Base-by-base conservation (phyloP, 2,113 vertebrate species). In the Cephalopholis sonnerati region DNA sequence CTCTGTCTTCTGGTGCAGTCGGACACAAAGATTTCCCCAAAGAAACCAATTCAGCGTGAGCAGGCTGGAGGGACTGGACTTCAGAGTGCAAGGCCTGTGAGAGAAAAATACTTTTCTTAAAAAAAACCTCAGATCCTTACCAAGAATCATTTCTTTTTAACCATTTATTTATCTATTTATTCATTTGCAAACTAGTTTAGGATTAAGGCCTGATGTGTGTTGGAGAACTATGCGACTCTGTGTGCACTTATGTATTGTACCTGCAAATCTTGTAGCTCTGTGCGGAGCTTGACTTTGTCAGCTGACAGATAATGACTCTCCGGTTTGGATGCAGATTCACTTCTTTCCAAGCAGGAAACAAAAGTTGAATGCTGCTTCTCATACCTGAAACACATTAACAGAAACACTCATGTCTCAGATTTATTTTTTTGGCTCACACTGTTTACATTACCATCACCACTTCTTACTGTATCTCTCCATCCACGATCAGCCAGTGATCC, bases 301-400 rank as follows among this genome's bases (percentile, higher is more conserved):
- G 96, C 94, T 79, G 97, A 93, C 74, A 97, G 91, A 29, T 84
- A 92, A 5, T 77, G 92, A 50, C 95, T 95, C 15, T 95, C 93
- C 25, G 95, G 91, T 24, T 83, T 91, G 55, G 94, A 95, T 24
- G 91, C 54, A 29, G 93, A 91, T 89, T 99, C 98, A 41, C 96
- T 96, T 2, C 94, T 94, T 78, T 99, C 97, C 83, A 99, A 41
- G 95, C 96, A 98, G 25, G 92, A 96, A 75, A 94, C 36, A 85
- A 99, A 96, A 59, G 92, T 92, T 15, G 95, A 95, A 0, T 95
- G 90, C 7, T 97, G 97, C 79, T 98, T 99, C 89, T 99, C 98
- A 74, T 96, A 96, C 91, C 98, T 99, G 86, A 71, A 15, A 81
- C 81, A 93, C 16, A 57, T 85, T 7, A 92, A 29, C 1, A 73